These are phyloP conservation scores for Petrocephalus microphthalmus DNA, from an alignment of 2,113 vertebrate species.

Conservation along the genomic window DNA sequence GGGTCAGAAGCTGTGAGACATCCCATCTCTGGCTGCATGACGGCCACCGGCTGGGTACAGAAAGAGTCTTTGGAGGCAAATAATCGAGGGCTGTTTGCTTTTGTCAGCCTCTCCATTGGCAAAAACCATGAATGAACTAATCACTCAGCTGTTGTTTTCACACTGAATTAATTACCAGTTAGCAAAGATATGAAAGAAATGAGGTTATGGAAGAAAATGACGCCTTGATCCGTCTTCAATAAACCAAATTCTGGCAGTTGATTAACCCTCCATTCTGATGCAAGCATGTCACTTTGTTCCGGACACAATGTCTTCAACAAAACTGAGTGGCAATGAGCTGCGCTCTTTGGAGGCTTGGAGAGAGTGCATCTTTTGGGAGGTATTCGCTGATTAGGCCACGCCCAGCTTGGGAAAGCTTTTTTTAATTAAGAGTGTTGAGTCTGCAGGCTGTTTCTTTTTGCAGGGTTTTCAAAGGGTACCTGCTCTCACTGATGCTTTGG, in stretches of 20 bases:
- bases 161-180: slow-evolving; percentile 9
- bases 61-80: background rate
- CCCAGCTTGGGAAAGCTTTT: background rate
- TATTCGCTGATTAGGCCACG: background rate
- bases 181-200: slow-evolving; percentile 4
- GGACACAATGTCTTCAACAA: background rate
- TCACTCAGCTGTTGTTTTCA: slow-evolving; percentile 18
- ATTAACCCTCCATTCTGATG: background rate
- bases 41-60: background rate
- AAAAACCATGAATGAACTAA: slow-evolving; percentile 14
- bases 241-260: background rate
- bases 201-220: background rate
- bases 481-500: background rate
- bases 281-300: background rate
- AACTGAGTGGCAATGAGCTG: background rate
- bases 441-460: background rate
- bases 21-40: background rate
- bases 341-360: background rate
- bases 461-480: background rate
- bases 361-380: background rate
- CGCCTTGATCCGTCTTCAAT: background rate
- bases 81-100: background rate
- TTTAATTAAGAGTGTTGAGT: background rate
- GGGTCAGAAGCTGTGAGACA: background rate
- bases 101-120: background rate